A percentile compares a stretch with the other conserved stretches of the same genome.
phyloP scores from a whole-genome alignment of 2,888 invertebrate species.

The Unio delphinus region DNA sequence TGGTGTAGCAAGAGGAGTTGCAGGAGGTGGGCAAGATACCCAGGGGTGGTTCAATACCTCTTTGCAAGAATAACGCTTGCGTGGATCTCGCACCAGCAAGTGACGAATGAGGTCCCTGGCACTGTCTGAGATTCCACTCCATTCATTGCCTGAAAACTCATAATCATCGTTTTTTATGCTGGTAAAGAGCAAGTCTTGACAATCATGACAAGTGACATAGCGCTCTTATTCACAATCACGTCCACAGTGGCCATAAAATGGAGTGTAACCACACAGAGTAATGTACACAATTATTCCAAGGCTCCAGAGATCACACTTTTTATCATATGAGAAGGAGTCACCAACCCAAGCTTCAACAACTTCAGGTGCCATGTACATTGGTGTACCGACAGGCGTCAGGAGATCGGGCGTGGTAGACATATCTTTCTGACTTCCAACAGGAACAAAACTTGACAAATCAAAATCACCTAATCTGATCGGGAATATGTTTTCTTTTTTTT shows the following conservation, averaged over 20 bases:
- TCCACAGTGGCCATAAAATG: constrained; percentile 97
- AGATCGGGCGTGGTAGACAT: constrained; percentile 44
- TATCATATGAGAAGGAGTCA: constrained; percentile 85
- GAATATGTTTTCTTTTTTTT: constrained; percentile 82
- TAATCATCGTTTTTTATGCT: constrained; percentile 86
- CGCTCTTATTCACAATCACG: constrained; percentile 95
- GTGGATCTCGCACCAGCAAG: too few species aligned
- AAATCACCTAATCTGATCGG: constrained; percentile 99
- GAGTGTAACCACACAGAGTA: constrained; percentile 95
- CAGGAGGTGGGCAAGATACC: constrained; percentile 53
- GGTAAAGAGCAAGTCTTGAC: constrained; percentile 89
- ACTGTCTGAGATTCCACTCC: constrained; percentile 84
- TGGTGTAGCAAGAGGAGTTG: constrained; percentile 81
- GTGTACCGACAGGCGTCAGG: constrained; percentile 75
- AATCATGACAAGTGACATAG: constrained; percentile 88
- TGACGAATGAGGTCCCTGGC: too few species aligned
- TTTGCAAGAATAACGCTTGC: too few species aligned
- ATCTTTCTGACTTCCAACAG: constrained; percentile 71
- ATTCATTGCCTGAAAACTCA: constrained; percentile 88
- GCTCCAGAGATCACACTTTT: constrained; percentile 98
- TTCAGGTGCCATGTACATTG: constrained; percentile 77
- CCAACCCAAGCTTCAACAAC: constrained; percentile 95
- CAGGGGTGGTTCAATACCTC: too few species aligned
- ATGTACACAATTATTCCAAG: constrained; percentile 93
- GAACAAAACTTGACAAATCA: constrained; percentile 94